Percentiles rank a stretch among this genome's conserved stretches.
These are phyloP conservation scores for Semaprochilodus insignis DNA, from an alignment of 2,797 vertebrate species.

Conservation along the genomic window DNA sequence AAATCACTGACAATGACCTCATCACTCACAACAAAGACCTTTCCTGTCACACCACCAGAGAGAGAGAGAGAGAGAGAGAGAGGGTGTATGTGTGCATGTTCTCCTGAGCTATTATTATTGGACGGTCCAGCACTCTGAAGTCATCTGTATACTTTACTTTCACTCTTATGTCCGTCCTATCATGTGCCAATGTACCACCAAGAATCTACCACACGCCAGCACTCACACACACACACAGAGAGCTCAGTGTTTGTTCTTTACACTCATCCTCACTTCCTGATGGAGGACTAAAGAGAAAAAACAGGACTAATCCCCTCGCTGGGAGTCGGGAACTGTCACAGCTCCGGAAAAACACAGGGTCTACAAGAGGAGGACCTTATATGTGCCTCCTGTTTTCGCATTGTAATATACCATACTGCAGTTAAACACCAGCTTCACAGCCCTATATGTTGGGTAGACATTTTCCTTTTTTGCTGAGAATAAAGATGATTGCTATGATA, in stretches of 20 bases:
- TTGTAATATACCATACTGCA: too few relatives aligned
- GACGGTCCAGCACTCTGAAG: constrained; percentile 34
- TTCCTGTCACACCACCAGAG: constrained; percentile 72
- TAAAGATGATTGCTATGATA: too few relatives aligned
- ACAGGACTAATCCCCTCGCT: constrained; percentile 9
- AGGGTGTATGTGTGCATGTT: neutral
- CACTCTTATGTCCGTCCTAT: constrained; percentile 14
- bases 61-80: constrained; percentile 18
- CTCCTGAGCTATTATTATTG: constrained; percentile 31
- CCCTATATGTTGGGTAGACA: too few relatives aligned
- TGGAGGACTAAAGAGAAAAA: constrained; percentile 26
- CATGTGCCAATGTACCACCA: constrained; percentile 5
- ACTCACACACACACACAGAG: constrained; percentile 18
- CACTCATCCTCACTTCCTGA: constrained; percentile 25
- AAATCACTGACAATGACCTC: constrained; percentile 70
- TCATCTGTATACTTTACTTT: constrained; percentile 47
- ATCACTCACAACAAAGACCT: constrained; percentile 77
- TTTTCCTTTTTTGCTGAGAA: too few relatives aligned
- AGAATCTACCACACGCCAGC: constrained; percentile 10
- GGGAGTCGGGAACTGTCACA: too few relatives aligned
- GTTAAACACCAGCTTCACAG: too few relatives aligned
- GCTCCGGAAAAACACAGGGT: too few relatives aligned
- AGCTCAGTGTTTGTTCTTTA: neutral
- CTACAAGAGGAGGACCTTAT: too few relatives aligned
- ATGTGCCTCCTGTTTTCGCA: too few relatives aligned